These are phyloP conservation scores for Phyllotis vaccarum DNA, from an alignment of 2,797 vertebrate genomes.

Conservation along the genomic window DNA sequence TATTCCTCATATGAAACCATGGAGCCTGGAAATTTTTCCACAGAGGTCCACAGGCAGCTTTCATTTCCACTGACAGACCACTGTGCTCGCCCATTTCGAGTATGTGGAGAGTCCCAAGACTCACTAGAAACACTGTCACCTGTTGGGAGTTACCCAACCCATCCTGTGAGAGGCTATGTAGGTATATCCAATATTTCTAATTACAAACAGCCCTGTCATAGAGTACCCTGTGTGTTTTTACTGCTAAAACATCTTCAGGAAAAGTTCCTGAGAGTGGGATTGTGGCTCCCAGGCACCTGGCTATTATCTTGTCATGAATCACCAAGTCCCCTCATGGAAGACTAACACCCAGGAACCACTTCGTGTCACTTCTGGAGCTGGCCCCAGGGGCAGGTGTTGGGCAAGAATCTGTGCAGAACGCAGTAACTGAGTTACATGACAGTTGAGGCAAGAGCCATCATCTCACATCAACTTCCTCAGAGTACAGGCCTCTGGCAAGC, in stretches of 20 bases:
- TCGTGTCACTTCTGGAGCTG: not conserved
- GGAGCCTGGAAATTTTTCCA: accelerated
- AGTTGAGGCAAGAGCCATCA: not conserved
- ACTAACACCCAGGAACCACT: accelerated
- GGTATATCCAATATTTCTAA: not conserved
- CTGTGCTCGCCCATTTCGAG: accelerated
- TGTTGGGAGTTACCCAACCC: accelerated
- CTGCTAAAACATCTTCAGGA: not conserved
- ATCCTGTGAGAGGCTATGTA: accelerated
- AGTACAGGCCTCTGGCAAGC: not conserved
- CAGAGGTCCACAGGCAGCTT: accelerated
- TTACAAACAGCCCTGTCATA: accelerated
- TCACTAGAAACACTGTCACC: too few species aligned
- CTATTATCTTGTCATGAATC: accelerated
- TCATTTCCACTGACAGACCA: accelerated
- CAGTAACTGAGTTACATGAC: not conserved
- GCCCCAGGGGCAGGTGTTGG: accelerated
- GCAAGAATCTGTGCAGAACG: not conserved
- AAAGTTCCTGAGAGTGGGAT: not conserved
- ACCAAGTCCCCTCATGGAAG: accelerated
- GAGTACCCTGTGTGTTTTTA: accelerated
- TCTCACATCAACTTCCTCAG: not conserved
- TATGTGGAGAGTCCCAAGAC: too few species aligned
- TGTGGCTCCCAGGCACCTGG: accelerated
- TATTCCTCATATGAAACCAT: accelerated